Evolutionary conservation across 2,113 vertebrate species (phyloP).

Genomic region (Aegithalos caudatus): DNA sequence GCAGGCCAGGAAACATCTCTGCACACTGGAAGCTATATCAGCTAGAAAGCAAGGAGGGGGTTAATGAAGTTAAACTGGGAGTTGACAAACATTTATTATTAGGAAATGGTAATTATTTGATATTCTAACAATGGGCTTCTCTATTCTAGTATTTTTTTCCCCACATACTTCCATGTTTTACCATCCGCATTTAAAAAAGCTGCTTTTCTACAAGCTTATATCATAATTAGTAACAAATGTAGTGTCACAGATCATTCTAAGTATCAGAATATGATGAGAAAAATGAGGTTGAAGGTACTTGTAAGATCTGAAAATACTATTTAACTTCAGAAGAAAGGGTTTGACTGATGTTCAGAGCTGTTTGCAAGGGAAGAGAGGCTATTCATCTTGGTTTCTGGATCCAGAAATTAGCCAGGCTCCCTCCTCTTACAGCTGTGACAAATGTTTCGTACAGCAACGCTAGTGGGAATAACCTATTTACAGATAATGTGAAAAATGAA

Average conservation of each 20-base stretch:
- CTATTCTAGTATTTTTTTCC: not conserved
- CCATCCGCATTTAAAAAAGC: not conserved
- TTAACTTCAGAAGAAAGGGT: not conserved
- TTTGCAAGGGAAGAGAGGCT: not conserved
- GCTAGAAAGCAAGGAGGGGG: not conserved
- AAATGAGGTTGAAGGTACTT: not conserved
- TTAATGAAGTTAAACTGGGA: not conserved
- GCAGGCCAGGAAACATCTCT: not conserved
- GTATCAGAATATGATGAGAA: not conserved
- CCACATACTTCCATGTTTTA: not conserved
- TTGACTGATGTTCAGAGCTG: not conserved
- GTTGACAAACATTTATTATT: not conserved
- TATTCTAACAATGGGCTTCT: not conserved
- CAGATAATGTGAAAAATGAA: slow-evolving; percentile 45
- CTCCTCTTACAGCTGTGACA: slow-evolving; percentile 31
- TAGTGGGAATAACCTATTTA: slow-evolving; percentile 39
- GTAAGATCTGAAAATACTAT: not conserved
- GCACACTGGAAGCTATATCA: not conserved
- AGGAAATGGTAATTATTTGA: not conserved
- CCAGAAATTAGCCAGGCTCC: slow-evolving; percentile 11
- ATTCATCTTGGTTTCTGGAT: slow-evolving; percentile 5
- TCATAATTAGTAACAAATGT: not conserved
- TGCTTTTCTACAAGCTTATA: not conserved
- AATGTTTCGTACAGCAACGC: slow-evolving; percentile 14
- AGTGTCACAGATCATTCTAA: not conserved